Evolutionary conservation across 2,113 vertebrate species (phyloP).

Genomic region (Phoxinus phoxinus): DNA sequence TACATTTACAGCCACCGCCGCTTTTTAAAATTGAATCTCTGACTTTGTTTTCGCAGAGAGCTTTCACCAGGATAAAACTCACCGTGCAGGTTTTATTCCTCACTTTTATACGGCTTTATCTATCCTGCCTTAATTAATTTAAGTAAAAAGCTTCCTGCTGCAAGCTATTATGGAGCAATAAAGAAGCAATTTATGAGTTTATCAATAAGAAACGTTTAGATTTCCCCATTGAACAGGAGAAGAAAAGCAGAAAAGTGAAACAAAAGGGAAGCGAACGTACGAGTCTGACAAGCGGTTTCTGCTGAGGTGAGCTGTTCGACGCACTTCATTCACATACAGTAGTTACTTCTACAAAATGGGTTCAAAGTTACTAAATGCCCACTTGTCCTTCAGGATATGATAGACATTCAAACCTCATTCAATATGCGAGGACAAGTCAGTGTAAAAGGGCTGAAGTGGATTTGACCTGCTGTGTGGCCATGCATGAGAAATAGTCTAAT

Average conservation of each 20-base stretch:
- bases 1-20: conserved; percentile 64
- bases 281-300: background rate
- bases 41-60: conserved; percentile 8
- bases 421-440: background rate
- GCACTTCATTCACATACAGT: background rate
- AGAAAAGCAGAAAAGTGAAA: conserved; percentile 12
- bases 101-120: conserved; percentile 57
- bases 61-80: conserved; percentile 37
- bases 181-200: conserved; percentile 68
- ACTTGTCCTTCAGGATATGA: conserved; percentile 22
- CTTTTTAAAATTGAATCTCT: conserved; percentile 65
- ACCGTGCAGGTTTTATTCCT: conserved; percentile 46
- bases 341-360: background rate
- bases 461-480: conserved; percentile 45
- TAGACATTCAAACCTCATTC: background rate
- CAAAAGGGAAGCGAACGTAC: background rate
- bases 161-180: conserved; percentile 62
- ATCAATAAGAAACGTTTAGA: conserved; percentile 61
- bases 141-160: conserved; percentile 59
- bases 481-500: conserved; percentile 72
- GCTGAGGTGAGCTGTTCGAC: conserved; percentile 5
- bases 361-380: background rate
- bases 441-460: background rate
- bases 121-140: conserved; percentile 70
- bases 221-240: conserved; percentile 14